These are phyloP conservation scores for Atherinomorus stipes DNA, from an alignment of 2,113 vertebrate genomes.

Conservation along the genomic window DNA sequence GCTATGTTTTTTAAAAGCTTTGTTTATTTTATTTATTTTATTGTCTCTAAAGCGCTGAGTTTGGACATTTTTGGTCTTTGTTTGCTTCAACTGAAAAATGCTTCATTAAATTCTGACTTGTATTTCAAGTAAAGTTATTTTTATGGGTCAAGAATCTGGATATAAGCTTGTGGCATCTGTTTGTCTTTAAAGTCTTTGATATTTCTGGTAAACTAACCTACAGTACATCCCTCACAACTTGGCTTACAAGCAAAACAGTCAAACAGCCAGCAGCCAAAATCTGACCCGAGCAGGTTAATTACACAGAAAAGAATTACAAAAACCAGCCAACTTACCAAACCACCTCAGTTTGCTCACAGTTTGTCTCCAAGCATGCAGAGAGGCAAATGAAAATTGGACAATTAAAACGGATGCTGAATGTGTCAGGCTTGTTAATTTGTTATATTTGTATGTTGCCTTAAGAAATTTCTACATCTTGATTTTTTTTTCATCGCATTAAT, in stretches of 20 bases:
- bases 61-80: neutral
- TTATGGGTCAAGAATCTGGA: slow-evolving; percentile 2
- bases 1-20: no score
- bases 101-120: neutral
- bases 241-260: slow-evolving; percentile 28
- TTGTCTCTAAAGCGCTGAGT: neutral
- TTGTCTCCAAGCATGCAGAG: no score
- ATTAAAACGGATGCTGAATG: slow-evolving; percentile 30
- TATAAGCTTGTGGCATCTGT: slow-evolving; percentile 42
- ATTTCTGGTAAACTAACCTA: slow-evolving; percentile 18
- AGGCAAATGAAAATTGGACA: slow-evolving; percentile 36
- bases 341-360: no score
- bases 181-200: slow-evolving; percentile 42
- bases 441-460: slow-evolving; percentile 19
- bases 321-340: slow-evolving; percentile 17
- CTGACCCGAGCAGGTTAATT: slow-evolving; percentile 33
- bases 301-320: slow-evolving; percentile 15
- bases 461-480: slow-evolving; percentile 44
- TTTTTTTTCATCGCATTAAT: slow-evolving; percentile 54
- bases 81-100: neutral
- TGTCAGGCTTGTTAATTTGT: slow-evolving; percentile 36
- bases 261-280: slow-evolving; percentile 31
- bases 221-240: slow-evolving; percentile 5
- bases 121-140: neutral
- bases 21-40: slow-evolving; percentile 15